Evolutionary conservation across 2,797 vertebrate genomes (phyloP), one percentile per base, ranked within the genome.

Genomic region (Syngnathus rostellatus): DNA sequence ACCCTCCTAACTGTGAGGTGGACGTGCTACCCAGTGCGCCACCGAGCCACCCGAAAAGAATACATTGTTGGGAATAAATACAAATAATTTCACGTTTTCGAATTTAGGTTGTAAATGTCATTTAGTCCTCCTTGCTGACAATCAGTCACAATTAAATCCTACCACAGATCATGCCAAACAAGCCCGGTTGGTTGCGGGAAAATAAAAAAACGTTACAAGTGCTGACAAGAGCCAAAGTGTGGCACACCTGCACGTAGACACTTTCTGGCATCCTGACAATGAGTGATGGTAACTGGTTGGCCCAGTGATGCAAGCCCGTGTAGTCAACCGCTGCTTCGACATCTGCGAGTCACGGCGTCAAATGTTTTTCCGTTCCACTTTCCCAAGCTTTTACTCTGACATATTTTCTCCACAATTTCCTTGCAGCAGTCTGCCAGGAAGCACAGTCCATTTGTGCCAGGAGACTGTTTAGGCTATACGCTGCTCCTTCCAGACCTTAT

Each of bases 401-500:
- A 55, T 53, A 1, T n/a, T 51, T 21, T 51, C 7, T 51, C 3
- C 31, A 58, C 58, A 60, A 10, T 11, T 60, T 60, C 4, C 19
- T 60, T 11, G 19, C 11, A 60, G 17, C 39, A 21, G 19, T 60
- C n/a, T 40, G 38, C 41, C 19, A 12, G 58, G n/a, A 21, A 40
- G 16, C 17, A 21, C 25, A 62, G 51, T 60, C 38, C 3, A 2
- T 71, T 68, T 70, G 54, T 71, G 48, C 48, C 40, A 58, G 63
- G 48, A 31, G 50, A 64, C 53, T 64, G 31, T 77, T 68, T 73
- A 69, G 73, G 74, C 67, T 65, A 73, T 75, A 63, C 31, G 31
- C 67, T 78, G 17, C 67, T 67, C 68, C 43, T 45, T 31, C 31
- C 73, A 73, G 74, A 59, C 64, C 65, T 79, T 75, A 58, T 73